Base-by-base conservation (phyloP, 2,888 invertebrate genomes). In the Villa cingulata region DNA sequence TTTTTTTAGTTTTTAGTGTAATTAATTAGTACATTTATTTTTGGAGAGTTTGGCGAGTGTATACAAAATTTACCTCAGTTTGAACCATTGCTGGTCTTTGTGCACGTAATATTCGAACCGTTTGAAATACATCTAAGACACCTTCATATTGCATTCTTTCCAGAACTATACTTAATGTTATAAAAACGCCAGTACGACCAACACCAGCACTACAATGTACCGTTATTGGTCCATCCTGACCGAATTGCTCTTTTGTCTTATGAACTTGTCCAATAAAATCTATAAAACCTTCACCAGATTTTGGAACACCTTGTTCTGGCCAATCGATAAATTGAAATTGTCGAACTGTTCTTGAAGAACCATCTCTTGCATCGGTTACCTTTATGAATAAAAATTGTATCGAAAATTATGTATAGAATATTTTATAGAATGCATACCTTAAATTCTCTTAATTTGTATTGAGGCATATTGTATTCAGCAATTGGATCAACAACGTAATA, bases 21-120 rank as follows among this genome's bases (percentile, higher is more conserved):
- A 12, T 36, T 3, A 2, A 12, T 3, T 18, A 18, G 1, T 43
- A 14, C 17, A n/a, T 27, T 10, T 32, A 12, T 40, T 2, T 0
- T n/a, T n/a, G n/a, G n/a, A n/a, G n/a, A n/a, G n/a, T n/a, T n/a
- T n/a, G n/a, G n/a, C n/a, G n/a, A n/a, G n/a, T 27, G 17, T n/a
- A n/a, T 46, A 23, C 23, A 38, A 43, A 56, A 34, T 63, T 63
- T 70, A 94, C 96, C 86, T 96, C 96, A 57, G 97, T 96, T 72
- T 98, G 97, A 59, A 99, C 96, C 97, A 99, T 98, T 58, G 95
- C 95, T 53, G 96, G 95, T 59, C 98, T 80, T 71, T 98, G 97
- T 55, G 97, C 96, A 65, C 98, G 83, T 59, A 99, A 75, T 71
- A 96, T 92, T 72, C 97, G 86, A 53, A 96, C 96, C 0, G 96